Conservation (phyloP, 2,113 vertebrate species). For the Chionis minor region DNA sequence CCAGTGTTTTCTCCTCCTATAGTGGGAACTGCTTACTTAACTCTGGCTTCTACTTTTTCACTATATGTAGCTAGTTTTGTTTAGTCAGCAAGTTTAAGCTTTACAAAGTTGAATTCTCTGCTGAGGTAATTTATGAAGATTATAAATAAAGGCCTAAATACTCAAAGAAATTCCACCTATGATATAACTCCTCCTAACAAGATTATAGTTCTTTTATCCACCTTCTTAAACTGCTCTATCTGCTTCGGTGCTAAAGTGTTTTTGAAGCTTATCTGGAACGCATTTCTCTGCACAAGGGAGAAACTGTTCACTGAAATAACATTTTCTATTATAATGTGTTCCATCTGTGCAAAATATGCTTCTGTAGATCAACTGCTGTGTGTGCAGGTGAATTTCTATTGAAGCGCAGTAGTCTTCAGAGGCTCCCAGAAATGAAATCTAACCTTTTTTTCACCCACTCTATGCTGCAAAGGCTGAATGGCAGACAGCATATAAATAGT, state of each 20-base stretch:
- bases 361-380: neutral
- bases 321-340: neutral
- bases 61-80: neutral
- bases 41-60: neutral
- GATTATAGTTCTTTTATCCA: conserved; percentile 23
- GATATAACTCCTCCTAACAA: neutral
- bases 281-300: neutral
- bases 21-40: neutral
- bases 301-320: neutral
- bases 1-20: neutral
- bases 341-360: conserved; percentile 12
- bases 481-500: neutral
- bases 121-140: conserved; percentile 5
- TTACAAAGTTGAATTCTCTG: neutral
- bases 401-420: neutral
- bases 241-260: neutral
- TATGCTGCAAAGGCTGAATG: neutral
- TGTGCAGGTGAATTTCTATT: neutral
- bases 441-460: neutral
- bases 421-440: neutral
- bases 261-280: conserved; percentile 25
- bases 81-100: neutral
- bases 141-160: conserved; percentile 4
- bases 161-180: neutral
- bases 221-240: neutral